These are phyloP conservation scores for Alcedo atthis DNA, from an alignment of 2,797 vertebrate species.

Conservation along the genomic window DNA sequence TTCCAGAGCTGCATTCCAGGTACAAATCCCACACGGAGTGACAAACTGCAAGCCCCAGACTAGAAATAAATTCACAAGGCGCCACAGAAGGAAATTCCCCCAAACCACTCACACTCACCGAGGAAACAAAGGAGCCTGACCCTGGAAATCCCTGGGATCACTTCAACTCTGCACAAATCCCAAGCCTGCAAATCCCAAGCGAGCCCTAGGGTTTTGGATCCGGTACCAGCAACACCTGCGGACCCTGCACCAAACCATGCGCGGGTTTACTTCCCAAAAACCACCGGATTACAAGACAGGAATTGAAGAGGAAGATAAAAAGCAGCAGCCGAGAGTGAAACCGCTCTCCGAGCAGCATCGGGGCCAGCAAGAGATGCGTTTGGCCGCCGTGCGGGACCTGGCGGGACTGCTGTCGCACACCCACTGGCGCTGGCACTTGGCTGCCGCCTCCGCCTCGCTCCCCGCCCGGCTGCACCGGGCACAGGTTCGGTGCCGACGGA, in stretches of 20 bases:
- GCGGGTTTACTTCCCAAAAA: background rate
- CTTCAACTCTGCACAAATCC: background rate
- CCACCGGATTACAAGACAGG: background rate
- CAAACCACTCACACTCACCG: rapidly evolving
- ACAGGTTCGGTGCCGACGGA: background rate
- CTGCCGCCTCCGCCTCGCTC: background rate
- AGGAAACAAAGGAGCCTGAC: background rate
- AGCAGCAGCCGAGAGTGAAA: background rate
- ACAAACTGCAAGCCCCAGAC: rapidly evolving
- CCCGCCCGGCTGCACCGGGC: rapidly evolving
- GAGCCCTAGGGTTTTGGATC: rapidly evolving
- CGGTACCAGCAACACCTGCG: rapidly evolving
- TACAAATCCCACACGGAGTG: background rate
- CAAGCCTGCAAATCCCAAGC: background rate
- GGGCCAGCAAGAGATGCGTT: rapidly evolving
- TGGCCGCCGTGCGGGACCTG: background rate
- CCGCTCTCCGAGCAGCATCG: background rate
- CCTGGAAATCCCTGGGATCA: background rate
- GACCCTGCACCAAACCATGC: background rate
- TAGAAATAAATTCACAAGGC: background rate
- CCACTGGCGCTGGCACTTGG: background rate
- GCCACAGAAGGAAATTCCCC: background rate
- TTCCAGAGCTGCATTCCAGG: background rate
- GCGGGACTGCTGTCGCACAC: background rate
- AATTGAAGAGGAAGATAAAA: background rate